Percentiles rank a stretch among this genome's conserved stretches.
phyloP scores from a whole-genome alignment of 2,113 vertebrate genomes.

The Tragelaphus buxtoni region DNA sequence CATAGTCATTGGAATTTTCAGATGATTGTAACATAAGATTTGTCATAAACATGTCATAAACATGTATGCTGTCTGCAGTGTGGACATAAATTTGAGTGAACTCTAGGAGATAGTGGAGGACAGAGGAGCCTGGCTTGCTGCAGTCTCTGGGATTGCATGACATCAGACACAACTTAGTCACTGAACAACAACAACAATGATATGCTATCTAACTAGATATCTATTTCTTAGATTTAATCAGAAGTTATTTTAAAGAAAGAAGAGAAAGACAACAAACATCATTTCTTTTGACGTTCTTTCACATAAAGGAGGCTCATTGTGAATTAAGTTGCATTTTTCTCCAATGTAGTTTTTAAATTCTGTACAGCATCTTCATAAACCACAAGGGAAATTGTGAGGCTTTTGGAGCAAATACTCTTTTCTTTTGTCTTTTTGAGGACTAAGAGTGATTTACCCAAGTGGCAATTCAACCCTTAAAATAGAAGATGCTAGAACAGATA shows the following conservation, averaged over 20 bases:
- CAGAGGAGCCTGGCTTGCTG: background rate
- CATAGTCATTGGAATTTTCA: background rate
- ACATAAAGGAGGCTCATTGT: background rate
- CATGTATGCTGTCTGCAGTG: background rate
- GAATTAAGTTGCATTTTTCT: background rate
- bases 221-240: background rate
- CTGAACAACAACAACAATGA: background rate
- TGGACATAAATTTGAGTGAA: background rate
- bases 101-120: background rate
- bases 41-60: background rate
- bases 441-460: slow-evolving; percentile 11
- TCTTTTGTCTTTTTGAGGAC: slow-evolving; percentile 8
- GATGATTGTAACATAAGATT: background rate
- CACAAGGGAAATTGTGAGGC: background rate
- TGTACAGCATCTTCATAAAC: background rate
- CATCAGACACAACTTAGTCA: background rate
- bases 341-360: background rate
- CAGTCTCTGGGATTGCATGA: background rate
- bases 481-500: background rate
- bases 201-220: background rate
- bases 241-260: background rate
- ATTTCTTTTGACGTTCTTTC: background rate
- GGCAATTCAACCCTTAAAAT: background rate
- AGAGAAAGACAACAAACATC: background rate
- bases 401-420: slow-evolving; percentile 12